Conservation (phyloP, 2,113 vertebrate genomes). For the Dolichotis patagonum region DNA sequence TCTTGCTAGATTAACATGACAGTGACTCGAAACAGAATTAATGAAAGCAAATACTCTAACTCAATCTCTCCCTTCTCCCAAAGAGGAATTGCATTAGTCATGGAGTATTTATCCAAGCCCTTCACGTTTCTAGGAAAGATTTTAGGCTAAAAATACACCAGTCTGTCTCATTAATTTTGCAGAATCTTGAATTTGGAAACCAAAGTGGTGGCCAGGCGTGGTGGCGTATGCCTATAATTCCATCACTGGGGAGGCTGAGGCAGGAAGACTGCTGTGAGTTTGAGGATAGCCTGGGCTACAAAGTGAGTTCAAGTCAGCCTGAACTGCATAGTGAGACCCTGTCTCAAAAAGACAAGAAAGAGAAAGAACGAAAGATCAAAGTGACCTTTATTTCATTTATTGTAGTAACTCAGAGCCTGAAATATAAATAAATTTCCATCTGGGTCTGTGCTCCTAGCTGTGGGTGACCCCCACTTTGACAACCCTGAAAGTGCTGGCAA, state of each 20-base stretch:
- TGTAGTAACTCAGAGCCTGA: not conserved
- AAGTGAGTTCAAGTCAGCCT: not conserved
- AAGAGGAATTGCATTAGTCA: conserved; percentile 35
- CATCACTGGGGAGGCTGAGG: not conserved
- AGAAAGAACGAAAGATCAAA: not conserved
- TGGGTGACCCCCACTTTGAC: not conserved
- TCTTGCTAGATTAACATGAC: not conserved
- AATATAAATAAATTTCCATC: not conserved
- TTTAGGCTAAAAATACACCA: conserved; percentile 14
- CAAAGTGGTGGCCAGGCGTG: not conserved
- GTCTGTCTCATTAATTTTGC: not conserved
- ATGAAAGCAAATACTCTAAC: not conserved
- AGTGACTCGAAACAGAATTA: conserved; percentile 24
- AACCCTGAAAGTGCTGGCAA: accelerated
- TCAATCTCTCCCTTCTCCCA: not conserved
- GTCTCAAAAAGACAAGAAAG: not conserved
- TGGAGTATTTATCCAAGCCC: not conserved
- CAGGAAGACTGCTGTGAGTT: not conserved
- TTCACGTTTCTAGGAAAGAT: conserved; percentile 35
- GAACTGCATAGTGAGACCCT: not conserved
- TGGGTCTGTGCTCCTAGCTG: not conserved
- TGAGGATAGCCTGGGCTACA: not conserved
- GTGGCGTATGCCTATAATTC: not conserved
- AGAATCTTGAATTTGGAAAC: conserved; percentile 23
- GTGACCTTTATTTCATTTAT: not conserved